Conservation (phyloP, 2,113 vertebrate genomes). For the Thunnus thynnus region DNA sequence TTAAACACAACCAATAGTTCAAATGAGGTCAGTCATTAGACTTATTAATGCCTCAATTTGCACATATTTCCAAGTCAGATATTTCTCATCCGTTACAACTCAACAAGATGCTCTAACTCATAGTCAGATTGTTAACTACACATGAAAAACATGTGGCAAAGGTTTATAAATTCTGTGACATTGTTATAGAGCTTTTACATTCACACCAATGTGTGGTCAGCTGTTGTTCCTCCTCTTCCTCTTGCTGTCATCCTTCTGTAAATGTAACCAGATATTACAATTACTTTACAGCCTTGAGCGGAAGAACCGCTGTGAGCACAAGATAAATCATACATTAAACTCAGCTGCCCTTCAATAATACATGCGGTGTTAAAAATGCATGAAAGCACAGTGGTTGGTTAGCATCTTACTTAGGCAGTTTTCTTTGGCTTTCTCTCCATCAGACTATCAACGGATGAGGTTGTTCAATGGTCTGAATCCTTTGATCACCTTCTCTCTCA, state of each 20-base stretch:
- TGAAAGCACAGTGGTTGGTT: slow-evolving; percentile 12
- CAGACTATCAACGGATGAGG: slow-evolving; percentile 84
- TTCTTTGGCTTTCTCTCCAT: slow-evolving; percentile 31
- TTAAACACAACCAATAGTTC: background rate
- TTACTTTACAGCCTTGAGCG: background rate
- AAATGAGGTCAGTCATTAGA: background rate
- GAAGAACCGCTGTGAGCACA: background rate
- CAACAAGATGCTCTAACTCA: too few relatives aligned
- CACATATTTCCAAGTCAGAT: too few relatives aligned
- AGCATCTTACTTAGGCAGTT: background rate
- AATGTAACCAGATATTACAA: slow-evolving; percentile 13
- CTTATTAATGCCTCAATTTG: too few relatives aligned
- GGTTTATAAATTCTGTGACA: background rate
- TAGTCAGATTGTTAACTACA: background rate
- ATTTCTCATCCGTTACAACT: too few relatives aligned
- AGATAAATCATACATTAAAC: slow-evolving; percentile 26
- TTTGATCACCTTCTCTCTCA: slow-evolving; percentile 83
- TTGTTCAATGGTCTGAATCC: slow-evolving; percentile 83
- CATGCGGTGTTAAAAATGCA: slow-evolving; percentile 46
- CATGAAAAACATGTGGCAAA: background rate
- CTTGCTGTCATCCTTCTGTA: background rate
- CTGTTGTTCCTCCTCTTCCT: background rate
- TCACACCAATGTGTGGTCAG: background rate
- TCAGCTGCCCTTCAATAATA: slow-evolving; percentile 32
- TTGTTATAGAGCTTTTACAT: background rate